These are phyloP conservation scores for Tetrax tetrax DNA, from an alignment of 2,113 vertebrate genomes.

Conservation along the genomic window DNA sequence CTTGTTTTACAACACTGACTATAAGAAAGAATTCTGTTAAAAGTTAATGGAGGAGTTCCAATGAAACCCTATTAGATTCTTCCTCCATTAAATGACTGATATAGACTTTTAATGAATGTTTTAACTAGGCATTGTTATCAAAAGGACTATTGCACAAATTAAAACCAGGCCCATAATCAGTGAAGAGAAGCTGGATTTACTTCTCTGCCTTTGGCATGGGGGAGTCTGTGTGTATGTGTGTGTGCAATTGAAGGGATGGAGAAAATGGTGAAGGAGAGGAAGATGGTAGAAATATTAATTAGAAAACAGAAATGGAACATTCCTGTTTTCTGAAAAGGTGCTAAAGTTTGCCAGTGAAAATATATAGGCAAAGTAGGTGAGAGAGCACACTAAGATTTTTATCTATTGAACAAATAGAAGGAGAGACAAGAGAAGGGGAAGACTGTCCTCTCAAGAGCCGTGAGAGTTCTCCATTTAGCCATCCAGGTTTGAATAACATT, in stretches of 20 bases:
- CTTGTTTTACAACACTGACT: slow-evolving; percentile 49
- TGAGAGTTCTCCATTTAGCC: background rate
- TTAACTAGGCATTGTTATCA: slow-evolving; percentile 79
- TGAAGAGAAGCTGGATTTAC: slow-evolving; percentile 73
- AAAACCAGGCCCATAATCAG: slow-evolving; percentile 70
- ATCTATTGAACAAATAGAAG: background rate
- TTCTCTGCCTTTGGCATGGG: slow-evolving; percentile 57
- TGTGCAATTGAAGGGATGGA: background rate
- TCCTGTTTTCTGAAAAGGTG: background rate
- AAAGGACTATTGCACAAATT: slow-evolving; percentile 78
- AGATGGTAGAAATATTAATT: background rate
- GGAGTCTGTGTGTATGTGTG: background rate
- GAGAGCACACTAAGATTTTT: background rate
- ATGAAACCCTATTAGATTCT: slow-evolving; percentile 75
- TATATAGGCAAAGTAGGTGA: background rate
- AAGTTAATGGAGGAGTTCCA: slow-evolving; percentile 78
- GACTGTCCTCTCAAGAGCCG: background rate
- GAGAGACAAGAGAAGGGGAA: background rate
- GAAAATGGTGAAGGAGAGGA: background rate
- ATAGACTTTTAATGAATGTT: slow-evolving; percentile 77
- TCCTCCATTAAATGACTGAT: slow-evolving; percentile 74
- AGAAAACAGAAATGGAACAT: background rate
- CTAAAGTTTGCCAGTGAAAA: background rate
- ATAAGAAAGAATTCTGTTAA: slow-evolving; percentile 70
- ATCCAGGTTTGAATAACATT: background rate